Evolutionary conservation across 30 jellyfish, hydroid and myxozoan species (phyloP), one percentile per base, ranked within the genome.

Genomic region (Aurelia aurita): DNA sequence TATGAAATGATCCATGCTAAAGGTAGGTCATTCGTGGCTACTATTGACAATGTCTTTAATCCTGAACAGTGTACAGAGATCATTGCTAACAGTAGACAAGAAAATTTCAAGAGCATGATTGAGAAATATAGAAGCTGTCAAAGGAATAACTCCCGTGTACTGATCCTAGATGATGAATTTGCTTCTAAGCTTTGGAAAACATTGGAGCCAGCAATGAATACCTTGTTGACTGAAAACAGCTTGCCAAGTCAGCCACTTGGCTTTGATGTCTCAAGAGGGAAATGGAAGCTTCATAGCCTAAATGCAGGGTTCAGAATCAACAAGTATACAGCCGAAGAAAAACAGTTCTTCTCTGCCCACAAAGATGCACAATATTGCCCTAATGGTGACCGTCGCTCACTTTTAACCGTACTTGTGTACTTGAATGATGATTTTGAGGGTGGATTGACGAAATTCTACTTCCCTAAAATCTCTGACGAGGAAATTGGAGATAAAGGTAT

Each of bases 341-440:
- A 53, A 69, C 90, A 79, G 43, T 61, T 77, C 74, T 87, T 87
- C 68, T 69, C 87, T 12, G 23, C 68, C 10, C 96, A 87, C 80
- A 78, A 83, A 77, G 96, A 87, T 39, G 79, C 96, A 6, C 96
- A 77, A 51, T 87, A 54, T 78, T 87, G 91, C 79, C 96, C 96
- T 23, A 69, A 22, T 51, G 96, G 96, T 31, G 96, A 87, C 67
- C 72, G 74, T 16, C 66, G 91, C 45, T 87, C 96, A 3, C 22
- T 87, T 28, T 60, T 64, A 20, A 69, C 96, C 3, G 28, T 87
- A 5, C 51, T 87, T 58, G 61, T 87, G 27, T 87, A 77, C 26
- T 43, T 68, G 80, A 87, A 87, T 53, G 96, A 77, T 14, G 91
- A 79, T 14, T 87, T 76, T 32, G 27, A 39, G 13, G 96, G 91